These are phyloP conservation scores for Shargacucullia verbasci DNA, from an alignment of 2,888 invertebrate species.

Conservation along the genomic window DNA sequence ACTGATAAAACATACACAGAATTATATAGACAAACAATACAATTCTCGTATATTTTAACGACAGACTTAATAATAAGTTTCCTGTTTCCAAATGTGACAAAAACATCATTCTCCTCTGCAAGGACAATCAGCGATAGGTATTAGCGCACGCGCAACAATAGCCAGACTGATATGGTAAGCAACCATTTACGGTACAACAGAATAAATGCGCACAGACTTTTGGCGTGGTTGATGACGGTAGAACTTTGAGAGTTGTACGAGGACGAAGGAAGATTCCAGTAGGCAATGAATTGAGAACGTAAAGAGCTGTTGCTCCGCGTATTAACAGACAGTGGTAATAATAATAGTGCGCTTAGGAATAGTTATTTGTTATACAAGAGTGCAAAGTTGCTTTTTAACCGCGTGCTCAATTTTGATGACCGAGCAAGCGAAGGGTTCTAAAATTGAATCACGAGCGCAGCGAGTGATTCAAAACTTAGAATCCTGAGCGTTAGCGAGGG, in stretches of 20 bases:
- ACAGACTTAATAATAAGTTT: slow-evolving; percentile 1
- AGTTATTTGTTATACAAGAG: too few species aligned
- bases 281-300: slow-evolving; percentile 1
- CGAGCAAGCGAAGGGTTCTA: too few species aligned
- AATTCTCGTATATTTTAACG: not conserved
- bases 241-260: slow-evolving; percentile 17
- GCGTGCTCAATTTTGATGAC: too few species aligned
- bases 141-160: slow-evolving; percentile 67
- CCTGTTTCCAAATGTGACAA: slow-evolving; percentile 18
- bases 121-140: slow-evolving; percentile 50
- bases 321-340: not conserved
- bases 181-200: slow-evolving; percentile 62
- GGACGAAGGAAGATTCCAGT: slow-evolving; percentile 31
- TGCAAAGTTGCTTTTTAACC: too few species aligned
- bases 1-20: too few species aligned
- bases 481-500: too few species aligned
- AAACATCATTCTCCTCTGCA: slow-evolving; percentile 39
- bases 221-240: slow-evolving; percentile 37
- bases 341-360: too few species aligned
- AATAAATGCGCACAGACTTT: slow-evolving; percentile 47
- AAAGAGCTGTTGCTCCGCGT: slow-evolving; percentile 2
- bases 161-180: slow-evolving; percentile 59
- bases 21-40: too few species aligned
- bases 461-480: too few species aligned
- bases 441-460: too few species aligned